Base-by-base conservation (phyloP, 2,113 vertebrate species). In the Morone chrysops region DNA sequence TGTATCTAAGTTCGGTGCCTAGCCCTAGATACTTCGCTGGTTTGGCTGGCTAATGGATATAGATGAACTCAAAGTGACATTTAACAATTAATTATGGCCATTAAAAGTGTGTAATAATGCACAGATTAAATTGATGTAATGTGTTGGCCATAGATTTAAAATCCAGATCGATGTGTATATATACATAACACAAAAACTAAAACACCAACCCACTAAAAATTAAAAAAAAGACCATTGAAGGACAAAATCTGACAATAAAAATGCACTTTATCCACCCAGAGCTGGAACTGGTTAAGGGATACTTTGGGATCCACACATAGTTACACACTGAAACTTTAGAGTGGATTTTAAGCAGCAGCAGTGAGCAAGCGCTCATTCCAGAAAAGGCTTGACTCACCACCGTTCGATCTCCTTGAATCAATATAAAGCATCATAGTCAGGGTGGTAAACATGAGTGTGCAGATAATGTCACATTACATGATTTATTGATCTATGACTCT, bases 381-480 rank as follows among this genome's bases (percentile, higher is more conserved):
- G 45, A 69, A 14, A 25, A 8, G 11, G 31, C 53, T 13, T 10
- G 79, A 76, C 65, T 73, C 77, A n/a, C 68, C 59, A 16, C n/a
- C 0, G 18, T 31, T 51, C 6, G 16, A 63, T 85, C 31, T 11
- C 72, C 68, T 2, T 13, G 13, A 76, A 78, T 78, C 90, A 5
- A 78, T 81, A 65, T 5, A 11, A 65, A 73, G 81, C 41, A 2
- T 61, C 72, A 47, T 5, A 12, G 81, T 61, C 66, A 25, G 70
- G 57, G 18, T 25, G 80, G 70, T 70, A 45, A 81, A 70, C 82
- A 83, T 40, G 75, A 75, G 57, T 38, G 50, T 61, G 70, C 78
- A 76, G 67, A 65, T 75, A 62, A 85, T 57, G 78, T 80, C 78
- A 82, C 47, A 2, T 70, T 57, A 53, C 74, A 78, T 48, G 81